Evolutionary conservation across 2,113 vertebrate genomes (phyloP), one percentile per base, ranked within the genome.

Genomic region (Sphaerodactylus townsendi): DNA sequence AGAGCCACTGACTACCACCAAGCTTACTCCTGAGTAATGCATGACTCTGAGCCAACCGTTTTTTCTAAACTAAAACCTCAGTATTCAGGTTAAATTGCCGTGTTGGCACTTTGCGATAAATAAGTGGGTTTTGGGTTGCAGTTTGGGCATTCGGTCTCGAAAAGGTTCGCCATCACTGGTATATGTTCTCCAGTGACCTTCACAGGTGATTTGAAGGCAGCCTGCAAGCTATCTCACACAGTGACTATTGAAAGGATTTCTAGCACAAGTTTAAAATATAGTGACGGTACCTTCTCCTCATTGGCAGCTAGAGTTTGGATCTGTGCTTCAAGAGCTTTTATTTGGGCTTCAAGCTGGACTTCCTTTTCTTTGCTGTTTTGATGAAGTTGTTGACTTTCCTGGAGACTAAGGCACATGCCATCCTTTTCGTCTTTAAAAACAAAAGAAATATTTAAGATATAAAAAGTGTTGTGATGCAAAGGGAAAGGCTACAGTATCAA

Each of bases 391-490:
- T 96, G 96, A 14, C 97, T 98, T 88, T 99, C 98, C 84, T 77
- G 96, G 72, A 98, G 95, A 90, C 97, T 98, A 44, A 98, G 92
- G 39, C 91, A 89, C 77, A 98, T 94, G n/a, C 98, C 98, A 66
- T 98, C 97, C 82, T 98, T 99, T 93, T 98, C 98, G 95, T 98
- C 99, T 99, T 70, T 23, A 81, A 81, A 68, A 35, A 33, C 87
- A 79, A 88, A 21, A 75, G 65, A 91, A 1, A 86, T 59, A 15
- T 33, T 75, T 62, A 79, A 78, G 78, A 79, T 30, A 71, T 10
- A 11, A 15, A 23, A 6, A 23, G 10, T 15, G 23, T 41, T 82
- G 28, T 19, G 21, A 23, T 62, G 28, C 9, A 62, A 25, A 25
- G 25, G 59, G 59, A 28, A 62, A 28, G 28, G 21, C 59, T 62